Evolutionary conservation across 2,113 vertebrate genomes (phyloP).

Genomic region (Cololabis saira): DNA sequence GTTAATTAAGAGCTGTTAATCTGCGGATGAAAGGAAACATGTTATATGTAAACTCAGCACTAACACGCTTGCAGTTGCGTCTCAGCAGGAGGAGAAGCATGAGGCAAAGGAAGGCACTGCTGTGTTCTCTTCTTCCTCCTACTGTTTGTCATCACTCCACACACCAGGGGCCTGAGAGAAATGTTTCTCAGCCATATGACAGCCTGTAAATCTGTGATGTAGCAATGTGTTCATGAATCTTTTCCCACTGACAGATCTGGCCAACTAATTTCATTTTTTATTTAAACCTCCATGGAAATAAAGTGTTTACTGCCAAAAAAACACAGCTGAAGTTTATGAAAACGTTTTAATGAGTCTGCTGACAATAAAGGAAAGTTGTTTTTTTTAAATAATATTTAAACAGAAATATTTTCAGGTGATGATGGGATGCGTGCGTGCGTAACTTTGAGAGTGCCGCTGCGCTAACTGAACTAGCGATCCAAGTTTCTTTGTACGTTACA

Average conservation of each 20-base stretch:
- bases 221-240: slow-evolving; percentile 43
- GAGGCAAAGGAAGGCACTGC: slow-evolving; percentile 36
- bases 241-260: slow-evolving; percentile 17
- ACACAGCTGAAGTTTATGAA: too few relatives aligned
- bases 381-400: too few relatives aligned
- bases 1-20: slow-evolving; percentile 54
- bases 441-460: too few relatives aligned
- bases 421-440: too few relatives aligned
- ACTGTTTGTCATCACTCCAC: slow-evolving; percentile 57
- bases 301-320: too few relatives aligned
- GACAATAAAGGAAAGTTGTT: too few relatives aligned
- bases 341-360: too few relatives aligned
- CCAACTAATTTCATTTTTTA: slow-evolving; percentile 5
- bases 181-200: slow-evolving; percentile 50
- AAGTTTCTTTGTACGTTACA: too few relatives aligned
- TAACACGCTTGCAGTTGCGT: slow-evolving; percentile 24
- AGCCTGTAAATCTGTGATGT: slow-evolving; percentile 38
- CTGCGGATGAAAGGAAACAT: slow-evolving; percentile 39
- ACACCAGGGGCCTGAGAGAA: slow-evolving; percentile 39
- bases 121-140: slow-evolving; percentile 28
- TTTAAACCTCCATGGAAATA: background rate
- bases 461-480: too few relatives aligned
- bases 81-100: slow-evolving; percentile 41
- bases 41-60: slow-evolving; percentile 38
- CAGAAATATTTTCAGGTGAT: too few relatives aligned